Base-by-base conservation (phyloP, 2,888 invertebrate genomes). In the Villa cingulata region DNA sequence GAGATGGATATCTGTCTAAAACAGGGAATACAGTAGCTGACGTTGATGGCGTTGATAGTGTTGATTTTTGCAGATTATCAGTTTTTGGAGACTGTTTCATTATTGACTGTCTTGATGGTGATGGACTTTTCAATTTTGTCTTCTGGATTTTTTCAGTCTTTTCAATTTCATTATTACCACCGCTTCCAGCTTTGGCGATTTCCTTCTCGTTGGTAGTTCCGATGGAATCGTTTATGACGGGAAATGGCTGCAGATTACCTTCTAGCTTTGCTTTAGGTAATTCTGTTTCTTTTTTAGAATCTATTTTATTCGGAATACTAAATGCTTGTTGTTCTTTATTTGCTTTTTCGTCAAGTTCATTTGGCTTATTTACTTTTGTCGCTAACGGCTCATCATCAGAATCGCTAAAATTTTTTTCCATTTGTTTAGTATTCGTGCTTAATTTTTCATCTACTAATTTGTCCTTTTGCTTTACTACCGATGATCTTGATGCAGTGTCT, bases 371-470 rank as follows among this genome's bases (percentile, higher is more conserved):
- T 20, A 77, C 63, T 57, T 78, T 74, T 47, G 70, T 69, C 18
- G 76, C 76, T 44, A 80, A 58, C 12, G 78, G 78, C 59, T 81
- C 81, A 56, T 80, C 80, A 55, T 81, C 80, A 2, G 79, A 80
- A 58, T 79, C 79, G 56, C 74, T 75, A 50, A 76, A 77, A 54
- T 68, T 73, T 53, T 70, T 70, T 49, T 72, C 70, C 10, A 69
- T 56, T 56, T 57, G 56, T 29, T 42, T 32, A 7, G 37, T 29
- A 16, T 29, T 17, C 48, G 51, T 46, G 16, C 48, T 45, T 42
- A 10, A 4, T 36, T 41, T 34, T 41, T 50, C 42, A 37, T 40
- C 37, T n/a, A 32, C 39, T 48, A 48, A 16, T 32, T 3, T 12
- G 6, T 36, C 16, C 16, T 36, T 36, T 36, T 36, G n/a, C 16